These are phyloP conservation scores for Eulithis prunata DNA, from an alignment of 2,888 invertebrate species.

Conservation along the genomic window DNA sequence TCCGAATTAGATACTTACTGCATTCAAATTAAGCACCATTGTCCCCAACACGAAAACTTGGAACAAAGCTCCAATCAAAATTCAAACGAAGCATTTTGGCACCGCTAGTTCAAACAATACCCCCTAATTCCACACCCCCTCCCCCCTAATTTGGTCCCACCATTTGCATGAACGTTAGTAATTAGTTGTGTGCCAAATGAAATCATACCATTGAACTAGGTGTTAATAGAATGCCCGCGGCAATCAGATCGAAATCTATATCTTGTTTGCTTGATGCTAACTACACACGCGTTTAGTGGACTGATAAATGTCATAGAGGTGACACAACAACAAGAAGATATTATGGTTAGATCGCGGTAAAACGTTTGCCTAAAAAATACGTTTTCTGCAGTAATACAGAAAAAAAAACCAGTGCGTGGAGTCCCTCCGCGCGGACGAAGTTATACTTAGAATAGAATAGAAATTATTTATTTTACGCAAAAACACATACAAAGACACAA, in stretches of 20 bases:
- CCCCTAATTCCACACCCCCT: slow-evolving; percentile 13
- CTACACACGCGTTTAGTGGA: slow-evolving; percentile 52
- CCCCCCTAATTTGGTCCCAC: slow-evolving; percentile 19
- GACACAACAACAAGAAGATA: slow-evolving; percentile 22
- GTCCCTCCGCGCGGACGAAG: too few species aligned
- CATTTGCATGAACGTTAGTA: slow-evolving; percentile 18
- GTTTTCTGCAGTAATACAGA: too few species aligned
- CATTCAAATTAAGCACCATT: slow-evolving; percentile 6
- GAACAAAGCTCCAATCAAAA: slow-evolving; percentile 20
- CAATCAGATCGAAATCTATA: slow-evolving; percentile 67
- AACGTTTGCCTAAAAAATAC: too few species aligned
- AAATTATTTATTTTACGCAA: too few species aligned
- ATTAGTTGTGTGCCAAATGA: slow-evolving; percentile 27
- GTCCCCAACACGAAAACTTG: slow-evolving; percentile 8
- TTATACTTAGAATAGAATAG: too few species aligned
- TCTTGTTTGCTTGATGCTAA: slow-evolving; percentile 62
- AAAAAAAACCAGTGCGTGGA: too few species aligned
- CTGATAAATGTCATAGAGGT: slow-evolving; percentile 46
- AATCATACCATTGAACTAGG: slow-evolving; percentile 25
- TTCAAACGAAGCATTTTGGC: slow-evolving; percentile 20
- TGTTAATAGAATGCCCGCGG: slow-evolving; percentile 39
- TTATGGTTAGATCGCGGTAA: too few species aligned
- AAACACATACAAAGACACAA: too few species aligned
- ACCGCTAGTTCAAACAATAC: slow-evolving; percentile 21
- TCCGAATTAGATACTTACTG: background rate